Percentiles rank a stretch among this genome's conserved stretches.
Evolutionary conservation across 2,113 vertebrate species (phyloP).

Genomic region (Perca fluviatilis): DNA sequence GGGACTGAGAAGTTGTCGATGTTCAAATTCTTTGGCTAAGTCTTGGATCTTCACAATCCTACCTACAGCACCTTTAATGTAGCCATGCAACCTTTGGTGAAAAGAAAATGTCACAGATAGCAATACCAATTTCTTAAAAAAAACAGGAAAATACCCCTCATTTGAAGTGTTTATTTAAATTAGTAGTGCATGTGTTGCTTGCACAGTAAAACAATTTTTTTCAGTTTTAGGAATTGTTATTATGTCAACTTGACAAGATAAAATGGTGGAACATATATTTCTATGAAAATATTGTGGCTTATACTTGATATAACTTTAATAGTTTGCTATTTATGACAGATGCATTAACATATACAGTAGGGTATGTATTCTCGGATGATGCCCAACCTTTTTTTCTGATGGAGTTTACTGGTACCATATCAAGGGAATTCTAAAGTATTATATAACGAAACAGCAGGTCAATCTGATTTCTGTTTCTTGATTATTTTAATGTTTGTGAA

Average conservation of each 20-base stretch:
- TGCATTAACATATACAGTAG: neutral
- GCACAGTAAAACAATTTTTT: neutral
- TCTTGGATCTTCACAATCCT: no score
- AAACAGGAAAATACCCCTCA: neutral
- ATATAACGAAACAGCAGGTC: neutral
- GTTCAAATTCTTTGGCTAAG: no score
- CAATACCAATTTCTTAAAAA: neutral
- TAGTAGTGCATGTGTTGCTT: neutral
- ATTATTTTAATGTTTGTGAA: neutral
- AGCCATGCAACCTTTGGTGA: neutral
- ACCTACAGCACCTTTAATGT: neutral
- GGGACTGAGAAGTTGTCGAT: no score
- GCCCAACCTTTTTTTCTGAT: neutral
- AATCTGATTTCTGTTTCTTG: neutral
- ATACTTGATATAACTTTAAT: neutral
- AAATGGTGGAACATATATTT: neutral
- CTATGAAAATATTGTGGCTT: conserved; percentile 4
- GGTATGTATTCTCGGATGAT: neutral
- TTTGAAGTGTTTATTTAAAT: neutral
- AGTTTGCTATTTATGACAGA: conserved; percentile 2
- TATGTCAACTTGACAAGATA: neutral
- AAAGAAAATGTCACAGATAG: neutral
- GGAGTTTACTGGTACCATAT: neutral
- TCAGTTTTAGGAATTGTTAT: neutral
- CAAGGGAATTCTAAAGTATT: neutral